phyloP scores from a whole-genome alignment of 2,797 vertebrate species.

The Sebastes matsubarae region DNA sequence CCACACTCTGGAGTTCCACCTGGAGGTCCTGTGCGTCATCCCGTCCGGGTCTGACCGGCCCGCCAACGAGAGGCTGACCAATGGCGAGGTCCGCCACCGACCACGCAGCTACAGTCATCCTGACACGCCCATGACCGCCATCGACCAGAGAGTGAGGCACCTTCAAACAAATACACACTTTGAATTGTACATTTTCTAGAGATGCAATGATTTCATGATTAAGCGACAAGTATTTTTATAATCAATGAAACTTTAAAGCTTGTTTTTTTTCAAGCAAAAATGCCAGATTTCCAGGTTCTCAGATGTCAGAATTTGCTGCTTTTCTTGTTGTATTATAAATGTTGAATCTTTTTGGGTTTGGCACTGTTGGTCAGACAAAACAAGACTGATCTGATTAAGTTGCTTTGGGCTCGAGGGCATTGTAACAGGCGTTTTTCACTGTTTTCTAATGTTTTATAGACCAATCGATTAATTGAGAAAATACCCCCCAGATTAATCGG shows the following conservation, averaged over 20 bases:
- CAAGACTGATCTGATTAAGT: not conserved
- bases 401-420: not conserved
- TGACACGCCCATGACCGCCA: slow-evolving; percentile 84
- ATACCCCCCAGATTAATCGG: not conserved
- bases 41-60: slow-evolving; percentile 81
- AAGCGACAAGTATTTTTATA: not conserved
- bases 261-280: no score
- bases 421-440: not conserved
- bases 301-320: not conserved
- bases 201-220: not conserved
- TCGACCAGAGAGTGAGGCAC: slow-evolving; percentile 89
- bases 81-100: slow-evolving; percentile 84
- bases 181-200: not conserved
- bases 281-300: not conserved
- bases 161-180: not conserved
- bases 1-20: slow-evolving; percentile 92
- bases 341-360: not conserved
- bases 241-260: no score
- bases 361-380: not conserved
- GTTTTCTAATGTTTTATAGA: not conserved
- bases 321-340: not conserved
- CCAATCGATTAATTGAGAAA: not conserved
- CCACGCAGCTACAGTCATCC: slow-evolving; percentile 84
- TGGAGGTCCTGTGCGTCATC: slow-evolving; percentile 91
- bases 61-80: slow-evolving; percentile 80